Evolutionary conservation across 2,888 invertebrate genomes (phyloP), one percentile per base, ranked within the genome.

Genomic region (Ctena decussata): DNA sequence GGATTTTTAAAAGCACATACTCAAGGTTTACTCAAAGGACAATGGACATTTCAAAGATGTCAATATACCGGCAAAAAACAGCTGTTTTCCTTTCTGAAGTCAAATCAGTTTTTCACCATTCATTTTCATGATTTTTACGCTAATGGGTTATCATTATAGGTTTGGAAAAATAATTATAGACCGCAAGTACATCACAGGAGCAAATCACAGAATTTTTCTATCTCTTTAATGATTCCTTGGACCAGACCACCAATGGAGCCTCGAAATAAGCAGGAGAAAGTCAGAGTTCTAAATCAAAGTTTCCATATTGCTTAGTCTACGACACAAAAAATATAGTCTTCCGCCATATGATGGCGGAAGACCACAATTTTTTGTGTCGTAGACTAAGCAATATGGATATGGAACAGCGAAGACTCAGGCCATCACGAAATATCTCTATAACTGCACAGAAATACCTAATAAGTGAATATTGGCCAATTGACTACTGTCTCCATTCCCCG

Each of bases 111-210:
- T 53, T 6, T 65, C 21, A 35, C 65, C 30, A 65, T 65, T 65
- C 65, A 18, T 21, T 35, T 35, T 65, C n/a, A n/a, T n/a, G n/a
- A n/a, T n/a, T n/a, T 57, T 30, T 65, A 30, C 30, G 30, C 35
- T 65, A 65, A 65, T 65, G 65, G 65, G 65, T 65, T 65, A 65
- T 65, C 35, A 65, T 65, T 65, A 65, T 65, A 35, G 65, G 65
- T 65, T 65, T 65, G 65, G 3, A 32, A n/a, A 35, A 65, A 35
- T 65, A 65, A 65, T 65, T 65, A 65, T 65, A 65, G 65, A 21
- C 18, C 65, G 21, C 35, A 35, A 35, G 65, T 6, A 65, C 65
- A 65, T 65, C 65, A 35, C 12, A 30, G 65, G 21, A 24, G 65
- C 65, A 35, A 35, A 65, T 21, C 35, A 21, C 1, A 35, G 65